Conservation (phyloP, 2,888 invertebrate genomes). For the Dermolepida albohirtum region DNA sequence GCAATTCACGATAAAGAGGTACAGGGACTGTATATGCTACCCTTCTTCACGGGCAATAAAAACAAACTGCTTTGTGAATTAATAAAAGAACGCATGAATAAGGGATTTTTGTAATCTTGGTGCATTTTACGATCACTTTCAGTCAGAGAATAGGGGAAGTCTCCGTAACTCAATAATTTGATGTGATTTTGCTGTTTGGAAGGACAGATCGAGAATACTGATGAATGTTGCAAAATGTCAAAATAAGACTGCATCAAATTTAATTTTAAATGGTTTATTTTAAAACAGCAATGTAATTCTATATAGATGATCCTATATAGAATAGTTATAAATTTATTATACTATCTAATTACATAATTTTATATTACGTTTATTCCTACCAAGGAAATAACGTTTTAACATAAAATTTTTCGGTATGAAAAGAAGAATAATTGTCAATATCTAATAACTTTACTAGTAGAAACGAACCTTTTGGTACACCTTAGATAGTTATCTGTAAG, state of each 20-base stretch:
- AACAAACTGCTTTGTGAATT: slow-evolving; percentile 35
- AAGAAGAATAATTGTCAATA: too few species aligned
- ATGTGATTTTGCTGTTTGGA: slow-evolving; percentile 7
- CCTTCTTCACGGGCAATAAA: slow-evolving; percentile 37
- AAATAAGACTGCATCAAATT: neutral
- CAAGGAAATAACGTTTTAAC: too few species aligned
- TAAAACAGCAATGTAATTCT: too few species aligned
- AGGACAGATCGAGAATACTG: neutral
- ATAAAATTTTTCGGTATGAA: too few species aligned
- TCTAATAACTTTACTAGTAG: too few species aligned
- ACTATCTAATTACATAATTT: too few species aligned
- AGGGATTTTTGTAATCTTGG: slow-evolving; percentile 35
- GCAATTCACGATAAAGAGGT: slow-evolving; percentile 37
- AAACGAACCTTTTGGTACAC: too few species aligned
- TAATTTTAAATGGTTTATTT: neutral
- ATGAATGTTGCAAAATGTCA: neutral
- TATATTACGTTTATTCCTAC: too few species aligned
- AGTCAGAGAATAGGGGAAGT: slow-evolving; percentile 12
- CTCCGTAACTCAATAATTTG: slow-evolving; percentile 6
- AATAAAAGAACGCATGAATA: slow-evolving; percentile 36
- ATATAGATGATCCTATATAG: too few species aligned
- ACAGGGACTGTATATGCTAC: slow-evolving; percentile 24
- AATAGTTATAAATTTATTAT: too few species aligned
- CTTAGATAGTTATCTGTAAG: too few species aligned
- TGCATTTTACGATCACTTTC: slow-evolving; percentile 35